These are phyloP conservation scores for Archips xylosteana DNA, from an alignment of 2,888 invertebrate genomes.

Conservation along the genomic window DNA sequence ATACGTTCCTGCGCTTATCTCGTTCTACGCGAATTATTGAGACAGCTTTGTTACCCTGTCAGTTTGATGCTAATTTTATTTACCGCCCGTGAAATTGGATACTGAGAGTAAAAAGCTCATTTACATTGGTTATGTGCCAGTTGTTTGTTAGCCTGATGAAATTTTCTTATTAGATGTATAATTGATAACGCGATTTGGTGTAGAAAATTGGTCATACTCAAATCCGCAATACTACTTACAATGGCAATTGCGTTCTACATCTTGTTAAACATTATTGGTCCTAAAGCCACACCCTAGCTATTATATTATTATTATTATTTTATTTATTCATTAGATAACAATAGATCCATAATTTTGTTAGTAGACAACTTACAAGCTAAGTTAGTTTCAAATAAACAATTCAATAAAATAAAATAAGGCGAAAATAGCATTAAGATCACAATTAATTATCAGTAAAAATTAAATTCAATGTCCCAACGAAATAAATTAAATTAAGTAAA, in stretches of 20 bases:
- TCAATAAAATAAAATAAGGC: too few relatives aligned
- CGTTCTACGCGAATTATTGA: conserved; percentile 79
- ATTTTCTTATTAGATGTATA: conserved; percentile 55
- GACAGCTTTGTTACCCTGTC: conserved; percentile 80
- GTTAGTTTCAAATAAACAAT: too few relatives aligned
- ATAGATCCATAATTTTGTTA: too few relatives aligned
- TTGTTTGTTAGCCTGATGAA: conserved; percentile 53
- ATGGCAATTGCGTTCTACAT: background rate
- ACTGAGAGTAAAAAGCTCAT: conserved; percentile 47
- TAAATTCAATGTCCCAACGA: too few relatives aligned
- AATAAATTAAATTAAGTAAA: too few relatives aligned
- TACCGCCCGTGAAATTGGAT: conserved; percentile 82
- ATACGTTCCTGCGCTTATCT: conserved; percentile 65
- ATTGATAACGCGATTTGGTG: background rate
- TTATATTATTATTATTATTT: too few relatives aligned
- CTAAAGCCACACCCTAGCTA: conserved; percentile 52
- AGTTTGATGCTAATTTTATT: conserved; percentile 81
- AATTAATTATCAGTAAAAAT: too few relatives aligned
- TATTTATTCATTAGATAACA: too few relatives aligned
- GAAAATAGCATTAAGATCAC: too few relatives aligned
- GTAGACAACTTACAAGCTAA: too few relatives aligned
- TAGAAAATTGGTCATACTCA: background rate
- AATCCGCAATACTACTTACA: background rate
- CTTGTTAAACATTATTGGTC: conserved; percentile 13
- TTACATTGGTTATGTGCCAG: conserved; percentile 61